These are phyloP conservation scores for Phaethornis superciliosus DNA, from an alignment of 2,113 vertebrate species.

Conservation along the genomic window DNA sequence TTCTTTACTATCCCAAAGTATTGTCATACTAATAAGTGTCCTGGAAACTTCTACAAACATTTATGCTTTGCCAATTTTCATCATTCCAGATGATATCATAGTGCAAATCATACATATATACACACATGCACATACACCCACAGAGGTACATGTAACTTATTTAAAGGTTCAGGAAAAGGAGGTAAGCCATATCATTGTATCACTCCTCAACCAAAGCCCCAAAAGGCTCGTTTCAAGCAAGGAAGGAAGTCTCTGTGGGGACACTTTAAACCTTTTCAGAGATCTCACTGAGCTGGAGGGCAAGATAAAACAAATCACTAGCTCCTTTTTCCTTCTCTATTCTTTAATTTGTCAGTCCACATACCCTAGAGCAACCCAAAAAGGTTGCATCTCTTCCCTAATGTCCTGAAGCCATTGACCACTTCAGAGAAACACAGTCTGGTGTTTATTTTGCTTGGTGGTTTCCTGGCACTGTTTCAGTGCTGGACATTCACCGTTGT, in stretches of 20 bases:
- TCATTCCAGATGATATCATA: not conserved
- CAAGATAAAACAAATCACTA: not conserved
- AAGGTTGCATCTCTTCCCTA: not conserved
- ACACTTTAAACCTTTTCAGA: not conserved
- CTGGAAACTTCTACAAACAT: not conserved
- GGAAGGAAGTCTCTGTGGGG: not conserved
- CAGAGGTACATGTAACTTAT: not conserved
- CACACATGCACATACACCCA: not conserved
- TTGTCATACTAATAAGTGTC: not conserved
- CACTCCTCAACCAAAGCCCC: not conserved
- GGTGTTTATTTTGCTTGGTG: constrained; percentile 51
- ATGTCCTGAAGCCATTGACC: not conserved
- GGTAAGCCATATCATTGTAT: not conserved
- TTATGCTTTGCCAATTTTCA: not conserved
- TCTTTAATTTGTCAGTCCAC: not conserved
- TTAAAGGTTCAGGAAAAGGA: not conserved
- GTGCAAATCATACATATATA: not conserved
- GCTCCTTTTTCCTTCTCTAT: not conserved
- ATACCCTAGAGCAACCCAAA: not conserved
- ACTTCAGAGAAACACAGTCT: not conserved
- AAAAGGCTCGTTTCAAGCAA: not conserved
- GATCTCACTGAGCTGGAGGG: not conserved
- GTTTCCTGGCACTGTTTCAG: constrained; percentile 56
- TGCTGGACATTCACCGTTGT: constrained; percentile 43
- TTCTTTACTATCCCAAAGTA: not conserved